Base-by-base conservation (phyloP, 2,113 vertebrate species). In the Trachemys scripta region DNA sequence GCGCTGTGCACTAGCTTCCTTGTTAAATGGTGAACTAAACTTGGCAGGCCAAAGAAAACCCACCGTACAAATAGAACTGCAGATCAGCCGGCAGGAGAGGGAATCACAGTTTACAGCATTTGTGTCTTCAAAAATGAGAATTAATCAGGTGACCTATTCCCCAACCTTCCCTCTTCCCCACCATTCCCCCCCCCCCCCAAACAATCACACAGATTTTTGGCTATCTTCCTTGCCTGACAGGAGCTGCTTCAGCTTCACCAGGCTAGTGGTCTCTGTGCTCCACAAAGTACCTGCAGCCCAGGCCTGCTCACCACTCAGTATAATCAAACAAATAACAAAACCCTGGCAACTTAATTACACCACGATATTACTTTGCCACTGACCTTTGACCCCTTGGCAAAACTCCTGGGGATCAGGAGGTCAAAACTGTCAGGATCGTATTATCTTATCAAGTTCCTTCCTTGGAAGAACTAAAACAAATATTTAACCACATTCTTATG, bases 171-270 rank as follows among this genome's bases (percentile, higher is more conserved):
- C 57, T 72, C 50, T 8, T 25, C 10, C 50, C 5, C 20, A 5
- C 19, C 13, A 1, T 14, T 42, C 42, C 42, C 42, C 42, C 42
- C 42, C 4, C 20, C 16, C 17, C 35, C 8, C 17, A 7, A 38
- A 25, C 10, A 20, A 45, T 76, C 72, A 45, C 42, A 14, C 42
- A 45, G 38, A 25, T 45, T 45, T 76, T 45, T 25, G 42, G 72
- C 22, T 45, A 5, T 42, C 72, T 45, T 42, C 3, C 19, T 45
- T 25, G 22, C 42, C 72, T 13, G 42, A 76, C 38, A 24, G 20
- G 72, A 47, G 16, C 0, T 1, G 3, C n/a, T 47, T 90, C 5
- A 87, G 54, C 0, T 1, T 45, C 69, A 24, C 24, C 72, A 24
- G 38, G 72, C 42, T 72, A 31, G 17, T 31, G 35, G 24, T 16